Evolutionary conservation across 2,797 vertebrate species (phyloP).

Genomic region (Botia kubotai): DNA sequence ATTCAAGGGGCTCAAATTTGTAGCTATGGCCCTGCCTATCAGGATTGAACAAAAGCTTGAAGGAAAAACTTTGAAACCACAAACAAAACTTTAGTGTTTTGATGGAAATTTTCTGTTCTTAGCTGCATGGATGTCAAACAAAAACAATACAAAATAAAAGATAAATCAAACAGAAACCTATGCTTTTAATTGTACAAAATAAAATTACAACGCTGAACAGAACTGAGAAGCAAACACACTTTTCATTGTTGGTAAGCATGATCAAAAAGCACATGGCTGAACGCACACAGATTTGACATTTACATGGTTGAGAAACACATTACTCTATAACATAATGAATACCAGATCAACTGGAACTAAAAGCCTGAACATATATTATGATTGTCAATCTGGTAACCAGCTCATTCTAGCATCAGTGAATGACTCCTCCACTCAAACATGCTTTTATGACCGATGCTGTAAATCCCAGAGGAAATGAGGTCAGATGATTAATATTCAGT

Average conservation of each 20-base stretch:
- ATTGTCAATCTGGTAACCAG: slow-evolving; percentile 3
- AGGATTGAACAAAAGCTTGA: not conserved
- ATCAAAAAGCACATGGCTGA: slow-evolving; percentile 3
- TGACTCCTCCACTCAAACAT: slow-evolving; percentile 14
- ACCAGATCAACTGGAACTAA: slow-evolving; percentile 20
- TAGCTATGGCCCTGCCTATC: not conserved
- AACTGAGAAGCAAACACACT: not conserved
- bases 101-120: not conserved
- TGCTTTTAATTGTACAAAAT: not conserved
- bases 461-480: slow-evolving; percentile 32
- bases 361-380: slow-evolving; percentile 17
- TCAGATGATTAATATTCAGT: slow-evolving; percentile 45
- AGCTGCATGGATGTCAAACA: not conserved
- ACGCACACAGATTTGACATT: slow-evolving; percentile 8
- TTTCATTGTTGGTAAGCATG: slow-evolving; percentile 21
- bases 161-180: slow-evolving; percentile 11
- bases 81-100: not conserved
- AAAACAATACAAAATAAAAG: too few relatives aligned
- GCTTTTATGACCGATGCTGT: slow-evolving; percentile 23
- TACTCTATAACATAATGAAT: slow-evolving; percentile 17
- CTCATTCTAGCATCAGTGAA: slow-evolving; percentile 18
- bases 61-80: not conserved
- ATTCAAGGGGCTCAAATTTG: too few relatives aligned
- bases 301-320: slow-evolving; percentile 20
- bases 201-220: not conserved